Percentiles rank a stretch among this genome's conserved stretches.
Conservation (phyloP, 2,113 vertebrate species). For the Diphyllodes magnificus region DNA sequence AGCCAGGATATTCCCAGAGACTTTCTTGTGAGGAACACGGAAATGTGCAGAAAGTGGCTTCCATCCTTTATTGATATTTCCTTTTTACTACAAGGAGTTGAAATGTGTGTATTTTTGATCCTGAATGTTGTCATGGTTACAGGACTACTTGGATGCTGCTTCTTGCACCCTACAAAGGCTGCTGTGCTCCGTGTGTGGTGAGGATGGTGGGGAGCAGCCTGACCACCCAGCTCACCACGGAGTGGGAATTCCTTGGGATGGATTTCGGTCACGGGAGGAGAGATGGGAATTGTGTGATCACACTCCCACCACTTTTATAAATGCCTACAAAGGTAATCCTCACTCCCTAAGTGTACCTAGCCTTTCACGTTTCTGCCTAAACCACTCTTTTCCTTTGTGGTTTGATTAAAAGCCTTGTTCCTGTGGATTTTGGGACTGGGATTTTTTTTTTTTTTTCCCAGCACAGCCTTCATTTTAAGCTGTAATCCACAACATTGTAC, state of each 20-base stretch:
- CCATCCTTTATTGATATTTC: slow-evolving; percentile 14
- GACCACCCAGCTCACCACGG: neutral
- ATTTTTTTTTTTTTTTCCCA: neutral
- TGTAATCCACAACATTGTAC: neutral
- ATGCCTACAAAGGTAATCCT: neutral
- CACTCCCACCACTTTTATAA: neutral
- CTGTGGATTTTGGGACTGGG: neutral
- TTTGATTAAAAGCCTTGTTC: neutral
- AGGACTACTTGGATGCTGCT: neutral
- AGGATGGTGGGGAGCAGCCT: neutral
- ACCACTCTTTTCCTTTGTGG: neutral
- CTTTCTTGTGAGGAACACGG: neutral
- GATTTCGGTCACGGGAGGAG: neutral
- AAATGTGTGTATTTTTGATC: slow-evolving; percentile 29
- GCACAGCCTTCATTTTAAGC: neutral
- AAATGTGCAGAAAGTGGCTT: neutral
- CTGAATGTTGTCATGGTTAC: slow-evolving; percentile 45
- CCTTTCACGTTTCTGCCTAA: neutral
- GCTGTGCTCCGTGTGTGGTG: neutral
- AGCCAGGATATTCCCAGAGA: neutral
- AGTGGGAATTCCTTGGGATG: neutral
- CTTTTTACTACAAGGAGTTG: slow-evolving; percentile 28
- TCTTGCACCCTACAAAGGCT: neutral
- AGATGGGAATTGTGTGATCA: neutral
- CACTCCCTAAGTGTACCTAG: neutral